A percentile compares a stretch with the other conserved stretches of the same genome.
Evolutionary conservation across 2,113 vertebrate species (phyloP).

Genomic region (Peromyscus polionotus): DNA sequence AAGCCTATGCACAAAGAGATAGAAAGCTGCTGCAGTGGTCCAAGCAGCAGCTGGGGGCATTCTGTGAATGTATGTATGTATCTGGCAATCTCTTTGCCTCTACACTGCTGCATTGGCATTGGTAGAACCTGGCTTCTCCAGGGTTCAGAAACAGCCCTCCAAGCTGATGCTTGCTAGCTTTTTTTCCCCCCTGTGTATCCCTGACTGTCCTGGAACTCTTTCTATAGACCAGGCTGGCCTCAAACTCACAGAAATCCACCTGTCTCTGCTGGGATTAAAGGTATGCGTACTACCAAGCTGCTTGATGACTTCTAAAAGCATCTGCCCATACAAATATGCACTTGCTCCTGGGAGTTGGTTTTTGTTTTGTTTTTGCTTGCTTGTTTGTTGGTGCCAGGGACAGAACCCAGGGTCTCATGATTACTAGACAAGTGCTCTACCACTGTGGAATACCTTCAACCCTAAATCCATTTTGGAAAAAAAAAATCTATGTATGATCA

Average conservation of each 20-base stretch:
- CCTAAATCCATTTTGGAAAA: background rate
- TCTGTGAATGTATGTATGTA: rapidly evolving
- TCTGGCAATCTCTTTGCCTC: too few species aligned
- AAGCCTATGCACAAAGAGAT: background rate
- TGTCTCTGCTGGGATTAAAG: background rate
- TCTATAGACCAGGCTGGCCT: background rate
- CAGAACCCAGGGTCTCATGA: background rate
- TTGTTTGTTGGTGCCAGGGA: background rate
- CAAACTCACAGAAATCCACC: background rate
- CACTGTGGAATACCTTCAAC: background rate
- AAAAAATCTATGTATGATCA: background rate
- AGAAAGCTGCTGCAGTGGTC: background rate
- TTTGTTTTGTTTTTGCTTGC: background rate
- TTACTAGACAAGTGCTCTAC: background rate
- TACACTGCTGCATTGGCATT: background rate
- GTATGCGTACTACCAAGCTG: background rate
- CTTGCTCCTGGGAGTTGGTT: background rate
- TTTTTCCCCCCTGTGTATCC: background rate
- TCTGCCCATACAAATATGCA: background rate
- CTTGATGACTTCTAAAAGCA: background rate
- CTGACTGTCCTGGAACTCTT: background rate
- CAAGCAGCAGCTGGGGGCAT: background rate
- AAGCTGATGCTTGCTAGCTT: background rate
- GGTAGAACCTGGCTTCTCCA: background rate
- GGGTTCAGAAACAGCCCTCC: background rate